These are phyloP conservation scores for Saxicola maurus DNA, from an alignment of 2,797 vertebrate species.

Conservation along the genomic window DNA sequence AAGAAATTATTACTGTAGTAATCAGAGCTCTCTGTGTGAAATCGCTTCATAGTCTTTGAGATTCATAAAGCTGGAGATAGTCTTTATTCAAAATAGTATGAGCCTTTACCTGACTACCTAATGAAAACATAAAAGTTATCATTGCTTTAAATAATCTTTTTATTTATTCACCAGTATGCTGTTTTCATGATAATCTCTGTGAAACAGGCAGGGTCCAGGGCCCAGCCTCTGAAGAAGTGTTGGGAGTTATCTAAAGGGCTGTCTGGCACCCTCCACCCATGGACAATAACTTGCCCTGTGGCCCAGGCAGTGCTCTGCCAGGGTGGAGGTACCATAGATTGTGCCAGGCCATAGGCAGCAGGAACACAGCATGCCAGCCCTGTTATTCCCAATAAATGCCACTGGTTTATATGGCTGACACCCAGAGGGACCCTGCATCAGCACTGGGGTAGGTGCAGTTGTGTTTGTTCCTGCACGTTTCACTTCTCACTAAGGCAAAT, in stretches of 20 bases:
- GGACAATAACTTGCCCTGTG: not conserved
- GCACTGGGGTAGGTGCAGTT: not conserved
- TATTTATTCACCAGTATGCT: not conserved
- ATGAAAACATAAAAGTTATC: conserved; percentile 8
- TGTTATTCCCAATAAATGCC: not conserved
- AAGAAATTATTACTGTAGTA: conserved; percentile 65
- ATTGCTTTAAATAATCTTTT: not conserved
- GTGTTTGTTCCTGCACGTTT: not conserved
- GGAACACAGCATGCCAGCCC: not conserved
- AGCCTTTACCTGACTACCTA: conserved; percentile 35
- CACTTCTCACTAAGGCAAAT: not conserved
- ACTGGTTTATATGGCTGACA: not conserved
- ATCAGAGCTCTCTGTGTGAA: conserved; percentile 73
- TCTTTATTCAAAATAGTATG: conserved; percentile 39
- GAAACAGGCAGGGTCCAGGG: not conserved
- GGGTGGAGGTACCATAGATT: not conserved
- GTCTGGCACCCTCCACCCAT: not conserved
- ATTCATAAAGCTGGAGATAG: conserved; percentile 10
- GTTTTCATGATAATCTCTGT: not conserved
- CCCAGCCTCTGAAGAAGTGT: not conserved
- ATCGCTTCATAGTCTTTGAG: conserved; percentile 31
- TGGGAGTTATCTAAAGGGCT: not conserved
- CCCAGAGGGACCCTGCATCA: not conserved
- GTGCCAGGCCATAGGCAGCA: not conserved
- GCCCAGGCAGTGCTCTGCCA: not conserved